Evolutionary conservation across 2,888 invertebrate species (phyloP).

Genomic region (Luperina testacea): DNA sequence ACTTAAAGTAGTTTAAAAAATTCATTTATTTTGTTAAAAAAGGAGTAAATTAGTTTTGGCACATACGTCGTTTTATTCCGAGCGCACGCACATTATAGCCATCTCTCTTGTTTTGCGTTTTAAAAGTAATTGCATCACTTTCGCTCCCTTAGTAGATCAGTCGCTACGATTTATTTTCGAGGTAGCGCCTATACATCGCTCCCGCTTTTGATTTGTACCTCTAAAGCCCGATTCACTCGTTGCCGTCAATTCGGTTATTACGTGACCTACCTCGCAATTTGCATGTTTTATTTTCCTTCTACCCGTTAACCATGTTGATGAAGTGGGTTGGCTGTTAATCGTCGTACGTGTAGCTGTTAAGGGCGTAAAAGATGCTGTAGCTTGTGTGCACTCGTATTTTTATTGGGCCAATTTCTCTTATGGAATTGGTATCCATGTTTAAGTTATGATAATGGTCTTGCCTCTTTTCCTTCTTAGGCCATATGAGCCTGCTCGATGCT

Average conservation of each 20-base stretch:
- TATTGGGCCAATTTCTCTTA: conserved; percentile 5
- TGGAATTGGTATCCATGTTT: background rate
- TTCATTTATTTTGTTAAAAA: no score
- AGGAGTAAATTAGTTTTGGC: no score
- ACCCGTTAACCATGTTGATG: conserved; percentile 27
- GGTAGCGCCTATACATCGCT: conserved; percentile 8
- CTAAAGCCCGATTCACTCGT: conserved; percentile 44
- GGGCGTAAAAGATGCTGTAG: background rate
- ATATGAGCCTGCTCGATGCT: background rate
- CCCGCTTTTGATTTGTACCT: conserved; percentile 16
- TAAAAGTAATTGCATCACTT: no score
- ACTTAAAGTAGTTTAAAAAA: no score
- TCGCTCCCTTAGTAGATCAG: no score
- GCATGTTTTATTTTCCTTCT: conserved; percentile 43
- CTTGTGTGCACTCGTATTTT: background rate
- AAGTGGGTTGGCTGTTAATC: conserved; percentile 27
- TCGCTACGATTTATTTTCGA: no score
- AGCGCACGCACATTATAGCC: no score
- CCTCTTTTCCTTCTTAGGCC: background rate
- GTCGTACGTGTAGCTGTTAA: conserved; percentile 16
- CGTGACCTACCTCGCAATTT: conserved; percentile 57
- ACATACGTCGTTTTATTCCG: no score
- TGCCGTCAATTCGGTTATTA: conserved; percentile 55
- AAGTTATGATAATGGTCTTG: background rate
- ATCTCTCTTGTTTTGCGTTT: no score